Evolutionary conservation across 2,888 invertebrate genomes (phyloP), one percentile per base, ranked within the genome.

Genomic region (Hydroisotoma schaefferi): DNA sequence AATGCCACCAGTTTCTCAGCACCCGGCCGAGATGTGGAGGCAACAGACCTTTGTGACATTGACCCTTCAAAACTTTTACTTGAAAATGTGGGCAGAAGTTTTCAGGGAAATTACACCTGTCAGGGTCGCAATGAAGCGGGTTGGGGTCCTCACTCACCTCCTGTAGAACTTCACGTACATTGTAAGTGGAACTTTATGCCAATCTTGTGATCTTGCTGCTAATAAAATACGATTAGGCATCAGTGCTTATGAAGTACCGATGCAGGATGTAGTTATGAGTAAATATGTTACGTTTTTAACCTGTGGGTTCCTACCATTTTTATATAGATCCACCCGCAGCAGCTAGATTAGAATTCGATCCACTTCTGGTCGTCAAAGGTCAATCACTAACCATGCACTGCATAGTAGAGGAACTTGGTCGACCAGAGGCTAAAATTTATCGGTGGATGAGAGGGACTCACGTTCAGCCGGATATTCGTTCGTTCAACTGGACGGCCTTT

Each of bases 61-160:
- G 63, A 92, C 76, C 91, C 91, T 0, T 90, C 88, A 69, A 87
- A 90, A 79, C 80, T 94, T 74, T 81, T 90, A 29, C 82, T 94
- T 27, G 88, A 90, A 73, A 86, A 87, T 69, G 90, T 94, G n/a
- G 87, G 86, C 3, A 85, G 91, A 75, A 86, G 86, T 57, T 93
- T 94, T 78, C 90, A 93, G 73, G 94, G 94, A 26, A 94, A 94
- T 79, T 95, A 94, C 79, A 90, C 93, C 0, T 95, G 95, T 76
- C 86, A 87, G 74, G 94, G 94, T 18, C 86, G 84, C 76, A 94
- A 94, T 78, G 83, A 84, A 15, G 93, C 92, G 10, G 92, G 91
- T 8, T 92, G 92, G 89, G 93, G 93, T 43, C 83, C 84, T 37
- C 82, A 84, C 70, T 92, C 92, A 29, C 81, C 83, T 38, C 85